Evolutionary conservation across 92 coral and sea anemone species (phyloP).

Genomic region (Hydrozoanthus gracilis): DNA sequence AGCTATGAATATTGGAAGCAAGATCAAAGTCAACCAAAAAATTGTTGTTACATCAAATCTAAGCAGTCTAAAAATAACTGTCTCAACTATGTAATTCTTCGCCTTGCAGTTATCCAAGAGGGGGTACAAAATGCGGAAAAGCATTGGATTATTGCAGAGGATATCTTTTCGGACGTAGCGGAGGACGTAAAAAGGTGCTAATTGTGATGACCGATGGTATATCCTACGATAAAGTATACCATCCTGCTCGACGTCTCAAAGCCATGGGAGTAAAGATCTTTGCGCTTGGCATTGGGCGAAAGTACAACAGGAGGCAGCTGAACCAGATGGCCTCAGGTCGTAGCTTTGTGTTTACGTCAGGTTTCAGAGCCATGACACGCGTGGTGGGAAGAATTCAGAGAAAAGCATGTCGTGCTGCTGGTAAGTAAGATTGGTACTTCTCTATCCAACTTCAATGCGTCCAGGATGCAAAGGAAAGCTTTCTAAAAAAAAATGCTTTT

Average conservation of each 20-base stretch:
- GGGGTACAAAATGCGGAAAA: conserved; percentile 51
- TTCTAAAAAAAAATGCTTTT: not conserved
- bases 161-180: conserved; percentile 22
- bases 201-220: conserved; percentile 86
- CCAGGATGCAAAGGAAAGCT: no score
- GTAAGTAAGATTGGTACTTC: not conserved
- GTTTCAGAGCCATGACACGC: conserved; percentile 6
- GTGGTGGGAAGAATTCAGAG: not conserved
- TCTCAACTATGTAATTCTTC: no score
- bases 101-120: conserved; percentile 39
- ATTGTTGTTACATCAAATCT: not conserved
- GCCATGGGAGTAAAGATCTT: conserved; percentile 82
- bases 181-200: conserved; percentile 57
- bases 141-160: conserved; percentile 19
- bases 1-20: not conserved
- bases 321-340: conserved; percentile 76
- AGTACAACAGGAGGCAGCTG: conserved; percentile 79
- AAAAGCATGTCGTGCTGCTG: conserved; percentile 12
- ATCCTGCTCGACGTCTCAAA: conserved; percentile 69
- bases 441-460: no score
- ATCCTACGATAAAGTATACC: conserved; percentile 68
- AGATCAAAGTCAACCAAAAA: not conserved
- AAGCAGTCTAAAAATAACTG: not conserved
- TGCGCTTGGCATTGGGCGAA: conserved; percentile 86
- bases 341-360: conserved; percentile 71